A percentile compares a stretch with the other conserved stretches of the same genome.
phyloP scores from a whole-genome alignment of 2,797 vertebrate genomes.

The Yasuhikotakia modesta region DNA sequence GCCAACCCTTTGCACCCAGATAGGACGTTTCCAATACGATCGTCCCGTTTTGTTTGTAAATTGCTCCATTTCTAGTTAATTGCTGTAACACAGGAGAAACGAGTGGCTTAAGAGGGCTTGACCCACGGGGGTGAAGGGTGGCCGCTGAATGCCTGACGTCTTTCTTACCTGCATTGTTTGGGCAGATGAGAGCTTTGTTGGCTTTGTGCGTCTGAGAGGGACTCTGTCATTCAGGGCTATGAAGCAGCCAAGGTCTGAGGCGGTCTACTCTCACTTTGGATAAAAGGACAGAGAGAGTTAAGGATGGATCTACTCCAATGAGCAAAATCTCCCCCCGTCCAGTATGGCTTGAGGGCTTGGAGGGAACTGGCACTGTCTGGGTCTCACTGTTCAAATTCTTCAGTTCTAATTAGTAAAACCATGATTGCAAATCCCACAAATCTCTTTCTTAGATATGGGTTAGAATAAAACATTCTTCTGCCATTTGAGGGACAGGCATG shows the following conservation, averaged over 20 bases:
- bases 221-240: slow-evolving; percentile 54
- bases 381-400: slow-evolving; percentile 54
- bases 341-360: slow-evolving; percentile 60
- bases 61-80: slow-evolving; percentile 68
- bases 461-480: slow-evolving; percentile 40
- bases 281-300: slow-evolving; percentile 52
- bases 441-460: slow-evolving; percentile 37
- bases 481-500: neutral
- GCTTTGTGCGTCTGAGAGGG: slow-evolving; percentile 56
- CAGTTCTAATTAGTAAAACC: slow-evolving; percentile 57
- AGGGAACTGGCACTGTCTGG: slow-evolving; percentile 53
- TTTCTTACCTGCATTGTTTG: slow-evolving; percentile 64
- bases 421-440: slow-evolving; percentile 53
- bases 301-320: slow-evolving; percentile 57
- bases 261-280: slow-evolving; percentile 46
- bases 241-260: slow-evolving; percentile 57
- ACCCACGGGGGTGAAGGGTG: slow-evolving; percentile 63
- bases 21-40: slow-evolving; percentile 60
- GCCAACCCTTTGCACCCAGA: slow-evolving; percentile 51
- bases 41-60: slow-evolving; percentile 67
- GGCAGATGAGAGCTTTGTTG: slow-evolving; percentile 56
- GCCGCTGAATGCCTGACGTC: slow-evolving; percentile 63
- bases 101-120: slow-evolving; percentile 65
- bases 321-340: slow-evolving; percentile 48
- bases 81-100: slow-evolving; percentile 64